Base-by-base conservation (phyloP, 1,140 invertebrate genomes). In the Drosophila pseudoananassae region DNA sequence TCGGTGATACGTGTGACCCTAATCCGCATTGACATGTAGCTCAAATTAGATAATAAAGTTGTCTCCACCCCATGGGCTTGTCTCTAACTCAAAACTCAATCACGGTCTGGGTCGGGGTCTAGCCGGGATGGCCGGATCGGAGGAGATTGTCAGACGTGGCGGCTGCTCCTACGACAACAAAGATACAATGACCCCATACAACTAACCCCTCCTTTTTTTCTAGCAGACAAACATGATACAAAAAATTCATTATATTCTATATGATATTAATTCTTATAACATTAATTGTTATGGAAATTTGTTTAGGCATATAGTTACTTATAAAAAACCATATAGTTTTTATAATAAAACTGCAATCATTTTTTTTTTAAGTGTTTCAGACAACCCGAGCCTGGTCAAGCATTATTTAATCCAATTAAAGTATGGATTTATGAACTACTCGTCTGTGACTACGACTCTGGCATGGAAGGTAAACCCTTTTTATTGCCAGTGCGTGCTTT, bases 341-440 rank as follows among this genome's bases (percentile, higher is more conserved):
- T 14, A 14, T n/a, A 20, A 45, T 17, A 0, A 38, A n/a, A 31
- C 31, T 40, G 4, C 15, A 9, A 8, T 4, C 15, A 4, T 10
- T 15, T 9, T 17, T 61, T n/a, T 27, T 58, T 25, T 27, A 8
- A 53, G 25, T 76, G 49, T 46, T 10, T 1, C 9, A 10, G 3
- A 50, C 33, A 61, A 77, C 46, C 49, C 65, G 15, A 71, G 72
- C 52, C 75, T 78, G 82, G 66, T 68, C 68, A 64, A 70, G 76
- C 81, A 79, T 74, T 72, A 76, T 79, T 80, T 87, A 90, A 90
- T 90, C 87, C 87, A 90, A 90, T 90, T 90, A 80, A 90, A 77
- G 63, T 73, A 69, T 82, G 68, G 83, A 82, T 88, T 83, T 87
- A 87, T 88, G 61, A 71, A 78, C 65, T 71, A 69, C 55, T 55